Percentiles rank a stretch among this genome's conserved stretches.
These are phyloP conservation scores for Corythucha ciliata DNA, from an alignment of 2,888 invertebrate genomes.

Conservation along the genomic window DNA sequence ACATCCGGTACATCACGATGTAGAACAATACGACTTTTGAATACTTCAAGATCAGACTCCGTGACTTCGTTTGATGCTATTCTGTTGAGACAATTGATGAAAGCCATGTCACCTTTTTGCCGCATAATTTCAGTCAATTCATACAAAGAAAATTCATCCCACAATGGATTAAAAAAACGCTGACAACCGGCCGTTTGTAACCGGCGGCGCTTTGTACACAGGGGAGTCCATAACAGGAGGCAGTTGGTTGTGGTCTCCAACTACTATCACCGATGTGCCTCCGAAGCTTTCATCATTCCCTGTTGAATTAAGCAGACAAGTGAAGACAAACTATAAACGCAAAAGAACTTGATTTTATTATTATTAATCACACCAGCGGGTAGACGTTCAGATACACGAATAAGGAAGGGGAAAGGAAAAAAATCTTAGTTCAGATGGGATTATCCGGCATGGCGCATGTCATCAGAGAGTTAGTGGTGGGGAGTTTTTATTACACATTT, in stretches of 20 bases:
- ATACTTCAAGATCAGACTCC: slow-evolving; percentile 30
- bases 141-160: slow-evolving; percentile 32
- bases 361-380: no score
- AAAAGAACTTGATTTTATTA: no score
- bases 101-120: slow-evolving; percentile 36
- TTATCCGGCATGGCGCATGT: no score
- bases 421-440: no score
- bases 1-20: slow-evolving; percentile 2
- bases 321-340: no score
- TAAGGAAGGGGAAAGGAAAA: no score
- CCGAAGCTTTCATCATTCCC: slow-evolving; percentile 36
- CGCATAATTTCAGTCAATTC: slow-evolving; percentile 38
- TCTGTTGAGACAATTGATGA: slow-evolving; percentile 35
- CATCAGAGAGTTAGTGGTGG: no score
- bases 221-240: slow-evolving; percentile 36
- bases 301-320: no score
- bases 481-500: no score
- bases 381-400: no score
- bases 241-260: slow-evolving; percentile 40
- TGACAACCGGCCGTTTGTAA: no score
- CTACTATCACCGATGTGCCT: slow-evolving; percentile 37
- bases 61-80: slow-evolving; percentile 33
- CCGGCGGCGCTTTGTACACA: slow-evolving; percentile 30
- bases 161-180: slow-evolving; percentile 31
- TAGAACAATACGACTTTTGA: slow-evolving; percentile 28